Percentiles rank a stretch among this genome's conserved stretches.
Evolutionary conservation across 2,113 vertebrate species (phyloP).

Genomic region (Herpetotheres cachinnans): DNA sequence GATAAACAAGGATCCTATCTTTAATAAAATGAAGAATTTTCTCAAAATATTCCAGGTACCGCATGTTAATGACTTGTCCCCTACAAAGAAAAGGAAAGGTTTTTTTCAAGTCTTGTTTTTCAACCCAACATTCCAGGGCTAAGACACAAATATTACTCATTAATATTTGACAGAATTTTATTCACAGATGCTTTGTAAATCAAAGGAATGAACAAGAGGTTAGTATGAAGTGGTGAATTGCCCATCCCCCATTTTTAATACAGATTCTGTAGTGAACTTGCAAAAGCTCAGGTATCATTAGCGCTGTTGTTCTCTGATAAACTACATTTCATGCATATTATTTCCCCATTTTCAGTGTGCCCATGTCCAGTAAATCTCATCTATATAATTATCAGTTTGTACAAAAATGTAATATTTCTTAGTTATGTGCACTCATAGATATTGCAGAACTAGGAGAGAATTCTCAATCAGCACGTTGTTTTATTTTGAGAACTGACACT

Average conservation of each 20-base stretch:
- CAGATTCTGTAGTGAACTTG: neutral
- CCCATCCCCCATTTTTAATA: neutral
- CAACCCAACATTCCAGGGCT: neutral
- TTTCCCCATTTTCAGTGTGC: neutral
- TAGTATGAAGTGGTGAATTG: neutral
- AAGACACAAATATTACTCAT: neutral
- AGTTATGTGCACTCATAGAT: neutral
- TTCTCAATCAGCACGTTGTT: neutral
- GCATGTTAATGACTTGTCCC: conserved; percentile 96
- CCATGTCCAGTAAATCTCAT: neutral
- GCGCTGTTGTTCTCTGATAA: neutral
- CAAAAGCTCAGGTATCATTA: neutral
- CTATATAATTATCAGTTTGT: neutral
- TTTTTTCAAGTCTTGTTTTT: neutral
- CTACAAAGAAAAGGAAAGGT: conserved; percentile 62
- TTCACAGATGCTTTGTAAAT: neutral
- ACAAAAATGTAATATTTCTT: neutral
- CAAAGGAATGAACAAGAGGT: neutral
- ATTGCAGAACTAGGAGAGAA: neutral
- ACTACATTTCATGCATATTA: neutral
- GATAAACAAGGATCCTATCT: conserved; percentile 95
- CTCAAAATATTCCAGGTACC: conserved; percentile 95
- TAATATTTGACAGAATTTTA: neutral
- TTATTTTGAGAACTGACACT: neutral
- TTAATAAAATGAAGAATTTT: conserved; percentile 97